Evolutionary conservation across 2,888 invertebrate species (phyloP).

Genomic region (Tiliacea aurago): DNA sequence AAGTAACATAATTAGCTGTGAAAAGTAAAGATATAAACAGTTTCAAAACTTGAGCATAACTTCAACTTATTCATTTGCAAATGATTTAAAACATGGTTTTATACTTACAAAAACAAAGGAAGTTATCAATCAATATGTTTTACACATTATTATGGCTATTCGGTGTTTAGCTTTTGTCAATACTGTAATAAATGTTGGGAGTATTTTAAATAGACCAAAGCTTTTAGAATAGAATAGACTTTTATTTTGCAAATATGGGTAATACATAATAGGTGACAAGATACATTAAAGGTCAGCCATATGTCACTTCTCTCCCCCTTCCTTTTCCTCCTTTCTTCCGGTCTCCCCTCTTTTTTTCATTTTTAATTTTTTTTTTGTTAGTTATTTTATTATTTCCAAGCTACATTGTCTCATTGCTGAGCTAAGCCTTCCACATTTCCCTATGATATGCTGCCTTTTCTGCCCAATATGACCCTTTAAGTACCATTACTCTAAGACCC

Average conservation of each 20-base stretch:
- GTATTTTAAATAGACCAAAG: neutral
- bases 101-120: neutral
- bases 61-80: neutral
- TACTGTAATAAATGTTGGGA: neutral
- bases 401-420: neutral
- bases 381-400: neutral
- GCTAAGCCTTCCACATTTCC: neutral
- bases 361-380: no score
- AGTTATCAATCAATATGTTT: neutral
- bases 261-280: no score
- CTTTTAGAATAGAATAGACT: no score
- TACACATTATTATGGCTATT: neutral
- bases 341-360: no score
- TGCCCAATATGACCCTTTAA: neutral
- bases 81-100: neutral
- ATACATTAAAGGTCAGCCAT: no score
- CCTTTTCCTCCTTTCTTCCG: no score
- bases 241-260: no score
- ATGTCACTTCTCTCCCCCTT: no score
- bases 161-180: neutral
- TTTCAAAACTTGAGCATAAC: neutral
- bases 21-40: conserved; percentile 16
- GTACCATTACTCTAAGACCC: neutral
- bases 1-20: conserved; percentile 31
- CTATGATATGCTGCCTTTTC: neutral